These are phyloP conservation scores for Mellivora capensis DNA, from an alignment of 2,113 vertebrate genomes.

Conservation along the genomic window DNA sequence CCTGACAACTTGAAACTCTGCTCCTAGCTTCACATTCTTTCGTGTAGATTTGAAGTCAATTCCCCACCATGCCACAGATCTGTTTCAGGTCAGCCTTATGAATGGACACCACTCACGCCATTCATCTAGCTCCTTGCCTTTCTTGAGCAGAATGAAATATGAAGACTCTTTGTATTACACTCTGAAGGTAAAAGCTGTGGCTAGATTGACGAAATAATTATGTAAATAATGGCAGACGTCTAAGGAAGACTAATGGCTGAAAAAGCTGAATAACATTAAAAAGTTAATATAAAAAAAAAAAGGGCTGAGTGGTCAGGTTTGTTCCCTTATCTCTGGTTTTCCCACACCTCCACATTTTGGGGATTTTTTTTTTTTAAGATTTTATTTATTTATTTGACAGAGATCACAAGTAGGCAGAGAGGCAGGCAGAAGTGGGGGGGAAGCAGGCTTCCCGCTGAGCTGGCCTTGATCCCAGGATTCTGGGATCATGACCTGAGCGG, in stretches of 20 bases:
- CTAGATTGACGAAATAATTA: slow-evolving; percentile 75
- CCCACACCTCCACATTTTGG: too few relatives aligned
- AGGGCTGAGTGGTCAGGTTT: too few relatives aligned
- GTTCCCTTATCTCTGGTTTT: too few relatives aligned
- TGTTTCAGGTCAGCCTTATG: background rate
- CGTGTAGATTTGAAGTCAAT: background rate
- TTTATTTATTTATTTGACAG: too few relatives aligned
- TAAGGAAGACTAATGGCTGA: slow-evolving; percentile 64
- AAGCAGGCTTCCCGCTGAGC: too few relatives aligned
- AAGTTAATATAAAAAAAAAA: slow-evolving; percentile 69
- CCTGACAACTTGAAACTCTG: background rate
- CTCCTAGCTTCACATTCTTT: background rate
- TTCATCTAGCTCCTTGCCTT: slow-evolving; percentile 16
- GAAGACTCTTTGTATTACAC: slow-evolving; percentile 46
- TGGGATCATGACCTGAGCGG: too few relatives aligned
- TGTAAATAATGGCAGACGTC: slow-evolving; percentile 68
- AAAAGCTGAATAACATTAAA: slow-evolving; percentile 71
- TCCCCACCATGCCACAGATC: slow-evolving; percentile 15
- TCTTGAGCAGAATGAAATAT: slow-evolving; percentile 43
- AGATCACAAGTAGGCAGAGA: too few relatives aligned
- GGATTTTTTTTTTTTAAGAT: too few relatives aligned
- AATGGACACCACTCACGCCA: slow-evolving; percentile 25
- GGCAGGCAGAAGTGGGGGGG: too few relatives aligned
- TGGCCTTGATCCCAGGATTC: too few relatives aligned
- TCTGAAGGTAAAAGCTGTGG: slow-evolving; percentile 60